These are phyloP conservation scores for Archips xylosteana DNA, from an alignment of 2,888 invertebrate genomes.

Conservation along the genomic window DNA sequence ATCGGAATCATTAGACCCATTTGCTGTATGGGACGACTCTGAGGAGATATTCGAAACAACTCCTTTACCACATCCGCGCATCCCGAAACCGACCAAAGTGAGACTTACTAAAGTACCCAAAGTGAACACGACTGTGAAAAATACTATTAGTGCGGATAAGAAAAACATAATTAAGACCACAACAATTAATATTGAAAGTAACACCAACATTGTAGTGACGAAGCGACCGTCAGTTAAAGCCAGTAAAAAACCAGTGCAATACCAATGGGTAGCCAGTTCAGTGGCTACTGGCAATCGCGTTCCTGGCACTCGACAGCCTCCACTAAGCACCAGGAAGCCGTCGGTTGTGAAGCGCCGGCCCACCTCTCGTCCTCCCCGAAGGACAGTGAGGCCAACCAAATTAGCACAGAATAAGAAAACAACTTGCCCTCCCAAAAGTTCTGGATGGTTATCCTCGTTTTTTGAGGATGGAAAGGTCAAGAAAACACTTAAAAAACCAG, in stretches of 20 bases:
- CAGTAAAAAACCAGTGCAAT: constrained; percentile 55
- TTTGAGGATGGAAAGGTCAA: constrained; percentile 66
- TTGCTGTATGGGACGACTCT: constrained; percentile 73
- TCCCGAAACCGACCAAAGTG: constrained; percentile 70
- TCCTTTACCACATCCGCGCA: constrained; percentile 55
- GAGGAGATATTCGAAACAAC: constrained; percentile 68
- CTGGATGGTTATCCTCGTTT: constrained; percentile 70
- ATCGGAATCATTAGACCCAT: constrained; percentile 70
- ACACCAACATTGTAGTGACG: constrained; percentile 78
- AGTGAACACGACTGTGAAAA: constrained; percentile 71
- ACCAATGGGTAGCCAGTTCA: constrained; percentile 60
- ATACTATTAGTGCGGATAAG: constrained; percentile 62
- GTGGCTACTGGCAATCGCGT: constrained; percentile 40
- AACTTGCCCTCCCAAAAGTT: constrained; percentile 64
- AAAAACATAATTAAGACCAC: constrained; percentile 74
- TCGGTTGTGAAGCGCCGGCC: constrained; percentile 51
- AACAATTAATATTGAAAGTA: constrained; percentile 77
- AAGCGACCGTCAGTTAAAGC: constrained; percentile 57
- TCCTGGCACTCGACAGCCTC: constrained; percentile 51
- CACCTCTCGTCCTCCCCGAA: constrained; percentile 49
- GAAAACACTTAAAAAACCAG: constrained; percentile 62
- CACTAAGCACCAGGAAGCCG: constrained; percentile 40
- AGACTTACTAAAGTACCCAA: constrained; percentile 68
- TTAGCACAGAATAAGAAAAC: constrained; percentile 60
- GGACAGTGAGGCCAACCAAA: constrained; percentile 62